A percentile compares a stretch with the other conserved stretches of the same genome.
Evolutionary conservation across 2,888 invertebrate genomes (phyloP).

Genomic region (Tipula vernalis): DNA sequence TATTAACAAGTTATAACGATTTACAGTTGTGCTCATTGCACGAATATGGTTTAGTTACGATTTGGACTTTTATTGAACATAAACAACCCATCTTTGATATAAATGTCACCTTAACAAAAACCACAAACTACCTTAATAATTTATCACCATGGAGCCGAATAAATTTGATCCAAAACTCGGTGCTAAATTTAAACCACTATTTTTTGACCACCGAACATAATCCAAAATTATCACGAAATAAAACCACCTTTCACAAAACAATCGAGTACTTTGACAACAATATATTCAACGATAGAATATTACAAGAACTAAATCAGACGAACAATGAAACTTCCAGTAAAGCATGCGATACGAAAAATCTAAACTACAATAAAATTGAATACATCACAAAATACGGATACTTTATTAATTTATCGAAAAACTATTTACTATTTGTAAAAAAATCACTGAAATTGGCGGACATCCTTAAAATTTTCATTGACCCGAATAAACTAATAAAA

Average conservation of each 20-base stretch:
- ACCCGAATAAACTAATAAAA: slow-evolving; percentile 25
- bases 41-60: slow-evolving; percentile 32
- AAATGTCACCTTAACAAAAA: slow-evolving; percentile 21
- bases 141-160: slow-evolving; percentile 33
- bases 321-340: slow-evolving; percentile 18
- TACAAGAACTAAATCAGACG: slow-evolving; percentile 28
- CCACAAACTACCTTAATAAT: slow-evolving; percentile 11
- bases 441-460: not conserved
- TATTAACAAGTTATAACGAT: not conserved
- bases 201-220: slow-evolving; percentile 15
- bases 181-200: slow-evolving; percentile 27
- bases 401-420: not conserved
- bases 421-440: not conserved
- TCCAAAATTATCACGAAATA: slow-evolving; percentile 16
- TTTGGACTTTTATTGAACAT: slow-evolving; percentile 35
- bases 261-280: slow-evolving; percentile 31
- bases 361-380: not conserved
- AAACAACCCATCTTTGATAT: slow-evolving; percentile 13
- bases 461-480: slow-evolving; percentile 24
- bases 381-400: slow-evolving; percentile 16
- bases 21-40: slow-evolving; percentile 35
- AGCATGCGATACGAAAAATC: slow-evolving; percentile 15
- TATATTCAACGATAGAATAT: slow-evolving; percentile 29
- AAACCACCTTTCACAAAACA: slow-evolving; percentile 30
- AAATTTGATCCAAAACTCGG: slow-evolving; percentile 30